Percentiles rank a stretch among this genome's conserved stretches.
phyloP scores from a whole-genome alignment of 2,113 vertebrate genomes.

The Gobiocypris rarus region DNA sequence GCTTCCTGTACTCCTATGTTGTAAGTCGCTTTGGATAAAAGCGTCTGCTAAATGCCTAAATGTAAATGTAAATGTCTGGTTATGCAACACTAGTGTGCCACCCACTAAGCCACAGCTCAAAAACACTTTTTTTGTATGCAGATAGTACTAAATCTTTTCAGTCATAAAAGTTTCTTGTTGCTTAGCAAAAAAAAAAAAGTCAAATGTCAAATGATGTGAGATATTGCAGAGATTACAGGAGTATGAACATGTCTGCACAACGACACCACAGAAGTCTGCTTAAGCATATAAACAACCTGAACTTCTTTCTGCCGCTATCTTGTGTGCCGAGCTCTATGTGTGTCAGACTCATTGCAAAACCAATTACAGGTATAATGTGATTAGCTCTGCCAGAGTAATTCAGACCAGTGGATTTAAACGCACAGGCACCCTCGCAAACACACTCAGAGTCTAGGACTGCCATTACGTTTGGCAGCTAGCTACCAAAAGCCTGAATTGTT shows the following conservation, averaged over 20 bases:
- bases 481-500: constrained; percentile 32
- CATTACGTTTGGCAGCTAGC: constrained; percentile 26
- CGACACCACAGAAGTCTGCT: neutral
- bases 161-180: neutral
- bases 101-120: neutral
- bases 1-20: too few relatives aligned
- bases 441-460: constrained; percentile 26
- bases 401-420: constrained; percentile 50
- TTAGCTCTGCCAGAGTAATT: constrained; percentile 57
- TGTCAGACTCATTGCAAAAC: constrained; percentile 52
- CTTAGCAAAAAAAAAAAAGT: neutral
- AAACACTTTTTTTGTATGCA: neutral
- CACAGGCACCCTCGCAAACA: constrained; percentile 23
- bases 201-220: neutral
- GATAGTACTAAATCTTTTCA: neutral
- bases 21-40: too few relatives aligned
- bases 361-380: constrained; percentile 60
- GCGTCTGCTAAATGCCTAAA: too few relatives aligned
- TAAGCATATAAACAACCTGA: constrained; percentile 44
- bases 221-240: constrained; percentile 18
- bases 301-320: constrained; percentile 34
- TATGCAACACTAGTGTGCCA: constrained; percentile 4
- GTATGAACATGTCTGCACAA: constrained; percentile 27
- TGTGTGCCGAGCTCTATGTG: constrained; percentile 22
- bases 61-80: too few relatives aligned